Percentiles rank a stretch among this genome's conserved stretches.
These are phyloP conservation scores for Bostrychus sinensis DNA, from an alignment of 2,113 vertebrate genomes.

Conservation along the genomic window DNA sequence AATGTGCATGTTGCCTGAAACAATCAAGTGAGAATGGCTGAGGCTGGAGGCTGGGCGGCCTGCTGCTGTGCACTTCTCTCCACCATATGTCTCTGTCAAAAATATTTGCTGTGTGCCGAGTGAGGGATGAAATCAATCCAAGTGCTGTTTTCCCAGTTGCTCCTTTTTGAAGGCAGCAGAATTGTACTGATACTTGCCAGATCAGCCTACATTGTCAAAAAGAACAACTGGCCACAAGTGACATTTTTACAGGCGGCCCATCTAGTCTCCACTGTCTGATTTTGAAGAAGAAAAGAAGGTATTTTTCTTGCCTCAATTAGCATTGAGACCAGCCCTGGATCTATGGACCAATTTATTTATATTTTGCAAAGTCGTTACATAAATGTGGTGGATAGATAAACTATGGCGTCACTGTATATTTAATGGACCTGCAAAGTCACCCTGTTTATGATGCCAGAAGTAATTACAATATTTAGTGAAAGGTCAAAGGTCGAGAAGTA, in stretches of 20 bases:
- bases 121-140: constrained; percentile 72
- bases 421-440: background rate
- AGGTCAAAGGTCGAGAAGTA: background rate
- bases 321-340: constrained; percentile 31
- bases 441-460: background rate
- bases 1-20: constrained; percentile 57
- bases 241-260: constrained; percentile 54
- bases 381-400: background rate
- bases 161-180: constrained; percentile 56
- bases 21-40: constrained; percentile 61
- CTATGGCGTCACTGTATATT: background rate
- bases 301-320: constrained; percentile 53
- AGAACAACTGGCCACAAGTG: constrained; percentile 60
- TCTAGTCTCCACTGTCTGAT: constrained; percentile 60
- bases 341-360: constrained; percentile 43
- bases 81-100: constrained; percentile 76
- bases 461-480: background rate
- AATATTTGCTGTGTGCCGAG: constrained; percentile 61
- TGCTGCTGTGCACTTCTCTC: constrained; percentile 64
- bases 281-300: constrained; percentile 37
- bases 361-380: constrained; percentile 19
- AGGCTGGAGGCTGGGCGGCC: constrained; percentile 54
- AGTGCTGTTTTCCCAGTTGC: constrained; percentile 55
- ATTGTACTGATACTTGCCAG: constrained; percentile 58
- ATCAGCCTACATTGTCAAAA: constrained; percentile 59